Base-by-base conservation (phyloP, 1,140 invertebrate species). In the Diploscapter pachys region DNA sequence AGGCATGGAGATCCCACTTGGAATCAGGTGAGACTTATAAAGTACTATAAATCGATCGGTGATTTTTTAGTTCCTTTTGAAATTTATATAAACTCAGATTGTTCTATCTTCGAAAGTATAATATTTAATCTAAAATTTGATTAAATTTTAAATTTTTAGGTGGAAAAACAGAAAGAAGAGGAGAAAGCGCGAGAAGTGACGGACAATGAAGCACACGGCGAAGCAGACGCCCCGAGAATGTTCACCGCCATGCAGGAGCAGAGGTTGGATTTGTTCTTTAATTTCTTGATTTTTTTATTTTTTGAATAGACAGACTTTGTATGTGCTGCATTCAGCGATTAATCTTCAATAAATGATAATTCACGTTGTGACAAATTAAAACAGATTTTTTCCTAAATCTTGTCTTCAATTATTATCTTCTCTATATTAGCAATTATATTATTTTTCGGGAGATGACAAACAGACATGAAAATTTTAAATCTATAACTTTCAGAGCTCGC, bases 1-100 rank as follows among this genome's bases (percentile, higher is more conserved):
- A 66, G 68, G 59, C 79, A 80, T 57, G 79, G 79, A 13, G 79
- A 80, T 70, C 78, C 78, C 3, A 61, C 62, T 9, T 80, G 67
- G 64, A 78, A 72, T 67, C 8, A 48, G 63, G 48, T 65, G 31
- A 65, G 8, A 65, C 2, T 11, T 9, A 8, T 8, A 9, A 48
- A 49, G 48, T 65, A 48, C n/a, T 8, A 65, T 13, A 9, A 48
- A 8, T 8, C 13, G 51, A 57, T 71, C 50, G 68, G 59, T 49
- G 57, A 67, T 31, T 51, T 53, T 48, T 13, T 73, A n/a, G 55
- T 68, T n/a, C 55, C 66, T 31, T 31, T 31, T 31, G 31, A 31
- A 31, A 53, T 13, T 73, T 9, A 57, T 68, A 48, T 54, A 59
- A 31, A 65, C 57, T 4, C 72, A 57, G 50, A 59, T 53, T 6